phyloP scores from a whole-genome alignment of 2,113 vertebrate genomes.

The Oreochromis tanganicae region DNA sequence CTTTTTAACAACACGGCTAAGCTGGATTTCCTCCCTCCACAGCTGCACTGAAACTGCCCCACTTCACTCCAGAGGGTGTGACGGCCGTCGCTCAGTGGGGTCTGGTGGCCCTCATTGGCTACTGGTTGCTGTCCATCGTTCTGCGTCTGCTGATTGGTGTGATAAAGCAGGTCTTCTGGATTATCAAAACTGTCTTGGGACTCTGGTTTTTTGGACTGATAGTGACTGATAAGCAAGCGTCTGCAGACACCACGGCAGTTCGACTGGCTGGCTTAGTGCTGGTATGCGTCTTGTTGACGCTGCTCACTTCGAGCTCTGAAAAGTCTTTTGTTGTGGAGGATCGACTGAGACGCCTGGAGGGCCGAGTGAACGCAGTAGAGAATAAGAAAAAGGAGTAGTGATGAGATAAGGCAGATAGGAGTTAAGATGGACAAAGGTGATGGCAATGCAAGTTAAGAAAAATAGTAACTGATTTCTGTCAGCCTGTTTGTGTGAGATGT shows the following conservation, averaged over 20 bases:
- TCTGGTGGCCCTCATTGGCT: conserved; percentile 67
- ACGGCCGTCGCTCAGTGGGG: conserved; percentile 68
- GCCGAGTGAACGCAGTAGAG: conserved; percentile 61
- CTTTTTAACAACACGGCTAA: background rate
- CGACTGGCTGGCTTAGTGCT: conserved; percentile 65
- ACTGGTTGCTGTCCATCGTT: conserved; percentile 65
- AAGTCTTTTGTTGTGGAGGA: conserved; percentile 39
- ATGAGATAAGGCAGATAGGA: background rate
- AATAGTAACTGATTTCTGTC: conserved; percentile 13
- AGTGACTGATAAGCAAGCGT: conserved; percentile 49
- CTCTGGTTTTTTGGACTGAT: conserved; percentile 71
- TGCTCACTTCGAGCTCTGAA: conserved; percentile 40
- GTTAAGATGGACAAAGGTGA: background rate
- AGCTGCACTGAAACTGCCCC: conserved; percentile 60
- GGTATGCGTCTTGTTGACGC: conserved; percentile 48
- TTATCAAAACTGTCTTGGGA: conserved; percentile 58
- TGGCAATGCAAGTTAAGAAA: background rate
- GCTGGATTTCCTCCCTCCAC: background rate
- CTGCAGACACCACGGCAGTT: conserved; percentile 46
- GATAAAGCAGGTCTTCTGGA: conserved; percentile 67
- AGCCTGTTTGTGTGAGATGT: conserved; percentile 8
- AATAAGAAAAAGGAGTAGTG: conserved; percentile 50
- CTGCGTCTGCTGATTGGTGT: conserved; percentile 56
- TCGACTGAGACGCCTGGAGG: conserved; percentile 61
- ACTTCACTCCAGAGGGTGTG: conserved; percentile 72